Conservation (phyloP, 2,797 vertebrate species). For the Sorex maritimensis region DNA sequence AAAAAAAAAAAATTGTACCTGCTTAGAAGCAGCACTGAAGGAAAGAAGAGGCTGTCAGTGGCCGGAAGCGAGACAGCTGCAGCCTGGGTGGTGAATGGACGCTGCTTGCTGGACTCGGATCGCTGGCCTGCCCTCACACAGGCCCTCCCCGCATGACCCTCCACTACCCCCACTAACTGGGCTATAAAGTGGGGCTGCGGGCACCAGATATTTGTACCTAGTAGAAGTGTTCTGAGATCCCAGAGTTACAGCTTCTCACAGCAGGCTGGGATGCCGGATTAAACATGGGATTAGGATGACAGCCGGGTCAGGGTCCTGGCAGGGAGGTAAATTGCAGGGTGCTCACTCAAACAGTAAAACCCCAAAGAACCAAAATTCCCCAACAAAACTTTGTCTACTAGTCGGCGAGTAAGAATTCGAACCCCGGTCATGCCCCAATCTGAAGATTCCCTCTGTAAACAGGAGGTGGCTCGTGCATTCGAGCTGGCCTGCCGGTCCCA, state of each 20-base stretch:
- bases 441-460: constrained; percentile 17
- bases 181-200: neutral
- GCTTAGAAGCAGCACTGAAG: too few species aligned
- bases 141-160: neutral
- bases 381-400: neutral
- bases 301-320: neutral
- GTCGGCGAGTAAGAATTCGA: neutral
- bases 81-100: neutral
- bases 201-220: neutral
- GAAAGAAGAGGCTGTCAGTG: neutral
- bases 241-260: neutral
- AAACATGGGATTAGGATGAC: neutral
- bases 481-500: neutral
- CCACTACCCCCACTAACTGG: neutral
- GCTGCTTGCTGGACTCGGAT: neutral
- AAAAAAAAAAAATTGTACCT: neutral
- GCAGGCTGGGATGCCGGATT: neutral
- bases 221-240: neutral
- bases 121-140: neutral
- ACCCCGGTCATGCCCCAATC: neutral
- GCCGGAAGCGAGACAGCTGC: too few species aligned
- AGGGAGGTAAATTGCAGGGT: neutral
- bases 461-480: neutral
- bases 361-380: neutral
- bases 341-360: neutral